Base-by-base conservation (phyloP, 2,888 invertebrate species). In the Acrobasis consociella region DNA sequence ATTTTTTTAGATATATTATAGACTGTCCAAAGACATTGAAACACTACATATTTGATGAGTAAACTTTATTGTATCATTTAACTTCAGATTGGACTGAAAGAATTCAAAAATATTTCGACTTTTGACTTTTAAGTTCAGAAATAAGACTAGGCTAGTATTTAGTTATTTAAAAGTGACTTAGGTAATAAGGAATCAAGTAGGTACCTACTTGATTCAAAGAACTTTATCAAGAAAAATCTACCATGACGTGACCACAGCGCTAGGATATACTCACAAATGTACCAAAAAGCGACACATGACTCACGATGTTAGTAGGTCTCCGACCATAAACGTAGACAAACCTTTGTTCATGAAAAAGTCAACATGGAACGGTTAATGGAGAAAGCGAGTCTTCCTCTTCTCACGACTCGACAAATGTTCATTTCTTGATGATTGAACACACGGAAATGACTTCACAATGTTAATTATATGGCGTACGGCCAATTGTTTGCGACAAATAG, bases 361-460 rank as follows among this genome's bases (percentile, higher is more conserved):
- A 78, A 78, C 77, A 80, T 70, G 69, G 73, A 75, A 71, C 64
- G 64, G 67, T 72, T 78, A 81, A 82, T 75, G 75, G 85, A 80
- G 89, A 88, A 89, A 89, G 89, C 68, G 69, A 63, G 64, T 75
- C 85, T 78, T 78, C 84, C 84, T 84, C 78, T 87, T 88, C 89
- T 83, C 88, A 89, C 86, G 74, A 73, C 87, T 88, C 86, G 74
- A 73, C 76, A 75, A 72, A 76, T 69, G 70, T 73, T 70, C 71
- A 68, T 72, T 73, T 71, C 68, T 71, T 67, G 69, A 76, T 75
- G 76, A 79, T 78, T 76, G 78, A 76, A 76, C 73, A 69, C 72
- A 71, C 77, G 82, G 76, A 78, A 80, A 79, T 70, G 70, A 70
- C 66, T 70, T 61, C 31, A 22, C 22, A 22, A 22, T 51, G 60